Conservation (phyloP, 2,888 invertebrate species). For the Plemyria rubiginata region DNA sequence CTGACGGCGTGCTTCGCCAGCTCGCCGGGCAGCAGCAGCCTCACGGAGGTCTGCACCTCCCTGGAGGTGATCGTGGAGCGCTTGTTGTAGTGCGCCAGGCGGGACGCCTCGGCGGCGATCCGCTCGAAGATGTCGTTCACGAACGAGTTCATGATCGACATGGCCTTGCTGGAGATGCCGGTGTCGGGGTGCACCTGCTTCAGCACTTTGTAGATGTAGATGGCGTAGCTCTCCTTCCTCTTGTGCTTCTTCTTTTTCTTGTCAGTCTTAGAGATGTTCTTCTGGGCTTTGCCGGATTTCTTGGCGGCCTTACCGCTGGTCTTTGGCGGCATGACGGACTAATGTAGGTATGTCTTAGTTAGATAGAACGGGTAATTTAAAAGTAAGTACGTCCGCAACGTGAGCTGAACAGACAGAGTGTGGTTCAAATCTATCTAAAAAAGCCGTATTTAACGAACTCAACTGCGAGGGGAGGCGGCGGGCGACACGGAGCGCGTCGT, state of each 20-base stretch:
- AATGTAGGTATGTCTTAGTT: too few species aligned
- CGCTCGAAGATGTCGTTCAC: conserved; percentile 52
- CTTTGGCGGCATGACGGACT: neutral
- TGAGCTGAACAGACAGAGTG: neutral
- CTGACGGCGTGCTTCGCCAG: neutral
- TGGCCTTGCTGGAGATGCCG: conserved; percentile 81
- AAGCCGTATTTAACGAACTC: too few species aligned
- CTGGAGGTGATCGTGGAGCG: conserved; percentile 87
- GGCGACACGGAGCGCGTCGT: too few species aligned
- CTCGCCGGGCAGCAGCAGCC: neutral
- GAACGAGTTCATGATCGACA: conserved; percentile 76
- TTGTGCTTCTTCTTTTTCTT: conserved; percentile 84
- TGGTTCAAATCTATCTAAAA: too few species aligned
- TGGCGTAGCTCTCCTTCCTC: conserved; percentile 76
- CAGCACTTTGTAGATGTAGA: conserved; percentile 87
- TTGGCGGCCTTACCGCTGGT: neutral
- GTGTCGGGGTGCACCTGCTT: conserved; percentile 88
- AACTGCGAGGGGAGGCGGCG: too few species aligned
- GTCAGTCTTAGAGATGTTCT: conserved; percentile 55
- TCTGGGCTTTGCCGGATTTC: neutral
- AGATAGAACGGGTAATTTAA: too few species aligned
- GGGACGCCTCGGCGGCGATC: conserved; percentile 87
- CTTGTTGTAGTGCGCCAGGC: conserved; percentile 87
- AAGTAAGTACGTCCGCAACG: neutral
- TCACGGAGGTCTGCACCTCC: neutral